These are phyloP conservation scores for Oplegnathus fasciatus DNA, from an alignment of 2,113 vertebrate species.

Conservation along the genomic window DNA sequence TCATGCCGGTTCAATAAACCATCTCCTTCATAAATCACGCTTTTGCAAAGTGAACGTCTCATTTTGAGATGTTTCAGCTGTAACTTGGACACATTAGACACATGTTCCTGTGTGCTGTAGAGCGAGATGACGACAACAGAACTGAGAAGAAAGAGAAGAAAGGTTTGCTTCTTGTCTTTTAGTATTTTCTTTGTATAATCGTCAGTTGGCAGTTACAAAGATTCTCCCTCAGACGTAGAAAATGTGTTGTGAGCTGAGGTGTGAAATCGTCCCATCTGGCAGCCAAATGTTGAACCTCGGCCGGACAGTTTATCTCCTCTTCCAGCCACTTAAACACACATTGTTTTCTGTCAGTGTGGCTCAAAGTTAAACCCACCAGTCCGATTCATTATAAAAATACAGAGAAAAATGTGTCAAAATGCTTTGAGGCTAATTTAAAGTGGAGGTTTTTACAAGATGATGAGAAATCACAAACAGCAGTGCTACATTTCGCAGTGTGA, in stretches of 20 bases:
- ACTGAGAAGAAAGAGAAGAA: too few species aligned
- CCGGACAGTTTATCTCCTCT: background rate
- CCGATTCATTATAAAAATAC: background rate
- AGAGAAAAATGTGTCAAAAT: background rate
- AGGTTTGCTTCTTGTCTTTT: background rate
- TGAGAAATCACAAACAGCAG: background rate
- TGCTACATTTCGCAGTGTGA: background rate
- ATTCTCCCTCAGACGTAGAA: background rate
- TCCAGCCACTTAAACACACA: background rate
- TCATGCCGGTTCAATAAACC: background rate
- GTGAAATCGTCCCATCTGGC: constrained; percentile 14
- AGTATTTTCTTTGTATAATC: background rate
- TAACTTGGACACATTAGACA: background rate
- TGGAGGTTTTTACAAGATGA: background rate
- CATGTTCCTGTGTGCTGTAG: background rate
- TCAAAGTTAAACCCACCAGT: background rate
- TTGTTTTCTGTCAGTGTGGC: background rate
- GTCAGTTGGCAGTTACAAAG: background rate
- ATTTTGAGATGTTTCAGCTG: background rate
- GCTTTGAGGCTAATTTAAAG: background rate
- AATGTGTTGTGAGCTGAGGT: constrained; percentile 3
- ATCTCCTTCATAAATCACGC: background rate
- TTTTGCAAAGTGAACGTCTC: too few species aligned
- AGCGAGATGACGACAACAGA: background rate
- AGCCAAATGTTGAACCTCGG: background rate